phyloP scores from a whole-genome alignment of 2,888 invertebrate species.

The Leptothorax acervorum region DNA sequence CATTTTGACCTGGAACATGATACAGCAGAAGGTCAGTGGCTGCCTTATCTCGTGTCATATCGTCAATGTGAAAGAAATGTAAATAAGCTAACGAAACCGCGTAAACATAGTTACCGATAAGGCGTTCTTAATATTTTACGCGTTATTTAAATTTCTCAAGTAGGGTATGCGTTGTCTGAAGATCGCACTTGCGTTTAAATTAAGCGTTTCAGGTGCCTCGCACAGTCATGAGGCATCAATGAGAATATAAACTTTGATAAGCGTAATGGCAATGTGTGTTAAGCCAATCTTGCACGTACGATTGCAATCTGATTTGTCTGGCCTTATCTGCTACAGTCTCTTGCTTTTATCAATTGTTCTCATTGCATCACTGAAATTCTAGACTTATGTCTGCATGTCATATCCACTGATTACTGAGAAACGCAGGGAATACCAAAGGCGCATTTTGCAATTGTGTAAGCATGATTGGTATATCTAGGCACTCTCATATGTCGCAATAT shows the following conservation, averaged over 20 bases:
- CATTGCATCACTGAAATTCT: constrained; percentile 48
- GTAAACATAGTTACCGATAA: neutral
- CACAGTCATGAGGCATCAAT: neutral
- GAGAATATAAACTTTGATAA: constrained; percentile 26
- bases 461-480: neutral
- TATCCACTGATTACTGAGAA: constrained; percentile 31
- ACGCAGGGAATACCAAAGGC: neutral
- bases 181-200: neutral
- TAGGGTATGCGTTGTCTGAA: neutral
- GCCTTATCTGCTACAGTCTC: constrained; percentile 65
- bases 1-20: constrained; percentile 87
- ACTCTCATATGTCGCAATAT: neutral
- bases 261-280: neutral
- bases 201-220: neutral
- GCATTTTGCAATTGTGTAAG: constrained; percentile 31
- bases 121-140: constrained; percentile 8
- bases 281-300: neutral
- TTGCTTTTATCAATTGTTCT: constrained; percentile 60
- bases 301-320: constrained; percentile 15
- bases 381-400: constrained; percentile 24
- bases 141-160: neutral
- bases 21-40: neutral
- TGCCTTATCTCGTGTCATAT: neutral
- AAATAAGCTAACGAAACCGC: neutral
- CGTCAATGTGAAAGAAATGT: neutral